Conservation (phyloP, 2,888 invertebrate species). For the Amphipyra tragopoginis region DNA sequence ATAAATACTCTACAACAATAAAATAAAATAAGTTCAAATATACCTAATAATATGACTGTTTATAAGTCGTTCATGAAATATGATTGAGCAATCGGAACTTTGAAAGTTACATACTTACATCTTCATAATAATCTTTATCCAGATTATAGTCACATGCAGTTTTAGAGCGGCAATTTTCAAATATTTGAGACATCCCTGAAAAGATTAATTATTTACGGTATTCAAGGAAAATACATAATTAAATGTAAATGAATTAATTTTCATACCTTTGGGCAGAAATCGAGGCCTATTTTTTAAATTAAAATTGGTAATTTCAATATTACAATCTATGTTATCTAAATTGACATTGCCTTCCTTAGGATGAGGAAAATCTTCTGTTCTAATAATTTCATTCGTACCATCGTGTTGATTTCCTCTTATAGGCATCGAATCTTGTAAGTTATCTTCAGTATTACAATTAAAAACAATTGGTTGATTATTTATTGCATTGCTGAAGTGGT, state of each 20-base stretch:
- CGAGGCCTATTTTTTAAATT: constrained; percentile 80
- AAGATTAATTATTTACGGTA: not conserved
- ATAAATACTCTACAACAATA: constrained; percentile 75
- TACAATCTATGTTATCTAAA: constrained; percentile 7
- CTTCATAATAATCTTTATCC: constrained; percentile 74
- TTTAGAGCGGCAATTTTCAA: constrained; percentile 74
- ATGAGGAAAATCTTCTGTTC: not conserved
- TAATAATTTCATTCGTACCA: not conserved
- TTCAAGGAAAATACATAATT: no score
- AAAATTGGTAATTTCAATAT: constrained; percentile 64
- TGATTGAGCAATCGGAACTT: not conserved
- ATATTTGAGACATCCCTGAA: constrained; percentile 88
- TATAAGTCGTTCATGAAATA: not conserved
- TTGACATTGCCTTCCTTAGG: not conserved
- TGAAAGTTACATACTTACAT: constrained; percentile 66
- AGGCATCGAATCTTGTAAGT: constrained; percentile 1
- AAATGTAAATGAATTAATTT: not conserved
- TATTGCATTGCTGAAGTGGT: constrained; percentile 54
- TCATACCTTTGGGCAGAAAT: constrained; percentile 90
- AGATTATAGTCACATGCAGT: constrained; percentile 58
- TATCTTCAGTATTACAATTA: not conserved
- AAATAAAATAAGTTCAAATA: no score
- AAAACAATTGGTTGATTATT: not conserved
- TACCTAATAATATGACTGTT: no score
- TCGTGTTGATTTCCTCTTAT: not conserved